Evolutionary conservation across 92 coral and sea anemone genomes (phyloP).

Genomic region (Desmophyllum pertusum): DNA sequence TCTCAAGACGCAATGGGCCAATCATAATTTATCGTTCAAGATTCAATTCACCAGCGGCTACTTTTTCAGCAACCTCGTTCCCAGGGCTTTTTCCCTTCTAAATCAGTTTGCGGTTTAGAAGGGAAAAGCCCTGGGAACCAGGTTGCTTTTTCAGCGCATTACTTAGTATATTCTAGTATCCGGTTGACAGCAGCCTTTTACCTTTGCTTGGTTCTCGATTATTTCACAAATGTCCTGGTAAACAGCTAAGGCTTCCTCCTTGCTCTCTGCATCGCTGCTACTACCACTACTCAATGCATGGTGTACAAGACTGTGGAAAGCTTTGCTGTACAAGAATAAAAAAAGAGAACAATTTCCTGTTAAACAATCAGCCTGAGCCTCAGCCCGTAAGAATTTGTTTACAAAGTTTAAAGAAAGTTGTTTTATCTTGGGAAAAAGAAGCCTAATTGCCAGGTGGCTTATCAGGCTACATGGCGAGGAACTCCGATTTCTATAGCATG

Average conservation of each 20-base stretch:
- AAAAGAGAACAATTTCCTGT: not conserved
- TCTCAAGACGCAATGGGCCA: too few relatives aligned
- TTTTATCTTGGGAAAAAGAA: too few relatives aligned
- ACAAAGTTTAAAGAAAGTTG: too few relatives aligned
- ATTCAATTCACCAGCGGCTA: not conserved
- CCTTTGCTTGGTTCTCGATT: constrained; percentile 70
- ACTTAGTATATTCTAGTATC: not conserved
- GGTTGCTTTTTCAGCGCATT: not conserved
- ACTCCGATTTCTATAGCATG: too few relatives aligned
- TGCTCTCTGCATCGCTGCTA: constrained; percentile 93
- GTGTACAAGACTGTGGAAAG: constrained; percentile 84
- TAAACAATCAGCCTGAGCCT: not conserved
- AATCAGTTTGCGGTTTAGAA: too few relatives aligned
- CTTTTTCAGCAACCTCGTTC: too few relatives aligned
- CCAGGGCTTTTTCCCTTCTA: too few relatives aligned
- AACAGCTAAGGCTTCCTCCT: constrained; percentile 86
- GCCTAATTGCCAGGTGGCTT: too few relatives aligned
- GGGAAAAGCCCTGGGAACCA: too few relatives aligned
- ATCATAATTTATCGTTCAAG: not conserved
- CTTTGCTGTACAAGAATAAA: constrained; percentile 55
- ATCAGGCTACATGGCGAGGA: too few relatives aligned
- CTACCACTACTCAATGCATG: constrained; percentile 79
- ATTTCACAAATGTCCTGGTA: constrained; percentile 83
- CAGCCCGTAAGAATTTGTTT: not conserved
- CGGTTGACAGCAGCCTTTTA: constrained; percentile 1